Base-by-base conservation (phyloP, 1,140 invertebrate species). In the Hormaphis cornu region DNA sequence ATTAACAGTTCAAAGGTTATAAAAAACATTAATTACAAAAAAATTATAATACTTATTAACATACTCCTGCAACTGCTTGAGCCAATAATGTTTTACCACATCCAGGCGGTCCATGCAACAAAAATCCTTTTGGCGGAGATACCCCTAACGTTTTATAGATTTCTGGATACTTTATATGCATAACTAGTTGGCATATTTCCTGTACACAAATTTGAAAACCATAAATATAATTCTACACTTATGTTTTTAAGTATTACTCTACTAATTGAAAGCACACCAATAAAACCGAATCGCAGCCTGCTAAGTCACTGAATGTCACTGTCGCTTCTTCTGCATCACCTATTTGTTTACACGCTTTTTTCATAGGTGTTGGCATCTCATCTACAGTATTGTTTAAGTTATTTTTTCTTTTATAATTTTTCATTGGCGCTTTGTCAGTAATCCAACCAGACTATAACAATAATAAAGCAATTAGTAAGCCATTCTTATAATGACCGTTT, bases 1-100 rank as follows among this genome's bases (percentile, higher is more conserved):
- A 16, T 73, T 0, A 40, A 18, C 42, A 44, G 18, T 44, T 20
- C 7, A n/a, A 42, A 37, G 37, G 24, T 4, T 48, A 48, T 24
- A 16, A 20, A 24, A 37, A 70, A 50, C 16, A 70, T 61, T 59
- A 18, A 37, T 46, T 42, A 22, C n/a, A 14, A 28, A 24, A 42
- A 33, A 42, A 61, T n/a, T 52, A 42, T 37, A 69, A 50, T 69
- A 3, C 28, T 58, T 18, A n/a, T 54, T 7, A 33, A 70, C 82
- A 81, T 82, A 91, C 89, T 71, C 95, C 95, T 63, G 95, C 92
- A 74, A 98, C 90, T 26, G 94, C 93, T 80, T 93, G 82, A 0
- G 92, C 95, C 58, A 98, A 78, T 52, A 95, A 81, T 8, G 91
- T 94, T 81, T 98, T 97, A 0, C 93, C 93, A 80, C 90, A 93